These are phyloP conservation scores for Microplitis mediator DNA, from an alignment of 1,140 invertebrate genomes.

Conservation along the genomic window DNA sequence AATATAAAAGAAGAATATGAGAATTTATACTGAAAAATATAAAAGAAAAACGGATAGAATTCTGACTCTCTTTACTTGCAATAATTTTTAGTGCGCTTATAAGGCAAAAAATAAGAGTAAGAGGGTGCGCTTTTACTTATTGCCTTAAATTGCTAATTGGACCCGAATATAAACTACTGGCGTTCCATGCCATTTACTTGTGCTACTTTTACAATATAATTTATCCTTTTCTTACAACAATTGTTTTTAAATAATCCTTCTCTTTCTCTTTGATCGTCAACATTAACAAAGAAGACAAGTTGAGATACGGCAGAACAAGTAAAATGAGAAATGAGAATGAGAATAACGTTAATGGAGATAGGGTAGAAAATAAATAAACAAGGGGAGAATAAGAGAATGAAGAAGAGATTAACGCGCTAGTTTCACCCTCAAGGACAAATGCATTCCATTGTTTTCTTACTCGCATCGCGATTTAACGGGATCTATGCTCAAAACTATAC, in stretches of 20 bases:
- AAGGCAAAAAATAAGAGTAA: not conserved
- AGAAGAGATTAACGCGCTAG: constrained; percentile 39
- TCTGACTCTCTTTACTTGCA: not conserved
- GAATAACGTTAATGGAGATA: not conserved
- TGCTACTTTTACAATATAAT: not conserved
- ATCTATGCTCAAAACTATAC: constrained; percentile 28
- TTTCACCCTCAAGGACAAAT: constrained; percentile 35
- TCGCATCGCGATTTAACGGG: constrained; percentile 34
- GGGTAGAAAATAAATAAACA: constrained; percentile 29
- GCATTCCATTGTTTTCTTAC: constrained; percentile 39
- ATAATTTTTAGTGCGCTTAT: constrained; percentile 23
- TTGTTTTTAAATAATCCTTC: not conserved
- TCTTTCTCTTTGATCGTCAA: not conserved
- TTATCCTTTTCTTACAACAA: not conserved
- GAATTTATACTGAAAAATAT: not conserved
- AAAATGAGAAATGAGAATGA: not conserved
- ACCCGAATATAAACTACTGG: constrained; percentile 24
- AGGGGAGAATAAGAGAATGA: constrained; percentile 22
- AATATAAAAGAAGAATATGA: not conserved
- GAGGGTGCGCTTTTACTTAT: constrained; percentile 40
- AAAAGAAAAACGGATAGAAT: not conserved
- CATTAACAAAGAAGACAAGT: not conserved
- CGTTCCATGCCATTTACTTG: constrained; percentile 2
- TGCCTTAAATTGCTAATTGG: constrained; percentile 60
- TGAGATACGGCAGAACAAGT: not conserved